A percentile compares a stretch with the other conserved stretches of the same genome.
phyloP scores from a whole-genome alignment of 2,888 invertebrate species.

The Sphinx pinastri region DNA sequence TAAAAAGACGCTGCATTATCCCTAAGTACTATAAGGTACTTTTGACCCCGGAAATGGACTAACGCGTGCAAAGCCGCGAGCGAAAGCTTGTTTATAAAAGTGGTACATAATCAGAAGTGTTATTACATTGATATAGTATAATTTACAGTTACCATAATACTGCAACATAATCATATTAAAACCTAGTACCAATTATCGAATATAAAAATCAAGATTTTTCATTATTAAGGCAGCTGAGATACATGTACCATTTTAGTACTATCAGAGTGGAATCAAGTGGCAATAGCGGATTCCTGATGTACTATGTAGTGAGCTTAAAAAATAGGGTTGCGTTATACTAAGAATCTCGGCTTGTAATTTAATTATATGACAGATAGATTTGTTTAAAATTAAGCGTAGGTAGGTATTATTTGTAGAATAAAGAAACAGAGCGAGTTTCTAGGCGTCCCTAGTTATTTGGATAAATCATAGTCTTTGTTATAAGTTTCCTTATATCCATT shows the following conservation, averaged over 20 bases:
- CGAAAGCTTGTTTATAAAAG: too few species aligned
- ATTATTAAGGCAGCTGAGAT: slow-evolving; percentile 43
- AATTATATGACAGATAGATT: not conserved
- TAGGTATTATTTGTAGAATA: too few species aligned
- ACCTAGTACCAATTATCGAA: not conserved
- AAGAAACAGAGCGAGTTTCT: too few species aligned
- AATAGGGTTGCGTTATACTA: slow-evolving; percentile 14
- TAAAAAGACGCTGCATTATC: too few species aligned
- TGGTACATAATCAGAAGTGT: too few species aligned
- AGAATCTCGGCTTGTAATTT: not conserved
- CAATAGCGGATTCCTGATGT: slow-evolving; percentile 13
- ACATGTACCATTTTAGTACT: slow-evolving; percentile 41
- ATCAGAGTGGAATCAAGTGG: slow-evolving; percentile 43
- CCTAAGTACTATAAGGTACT: too few species aligned
- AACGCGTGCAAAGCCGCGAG: too few species aligned
- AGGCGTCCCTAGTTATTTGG: not conserved
- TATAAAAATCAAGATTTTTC: slow-evolving; percentile 4
- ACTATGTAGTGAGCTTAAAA: slow-evolving; percentile 3
- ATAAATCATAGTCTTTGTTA: not conserved
- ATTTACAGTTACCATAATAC: not conserved
- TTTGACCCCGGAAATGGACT: too few species aligned
- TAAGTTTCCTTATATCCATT: not conserved
- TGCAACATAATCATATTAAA: not conserved
- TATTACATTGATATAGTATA: not conserved
- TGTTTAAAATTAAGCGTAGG: too few species aligned